phyloP scores from a whole-genome alignment of 1,140 invertebrate species.

The Apis laboriosa region DNA sequence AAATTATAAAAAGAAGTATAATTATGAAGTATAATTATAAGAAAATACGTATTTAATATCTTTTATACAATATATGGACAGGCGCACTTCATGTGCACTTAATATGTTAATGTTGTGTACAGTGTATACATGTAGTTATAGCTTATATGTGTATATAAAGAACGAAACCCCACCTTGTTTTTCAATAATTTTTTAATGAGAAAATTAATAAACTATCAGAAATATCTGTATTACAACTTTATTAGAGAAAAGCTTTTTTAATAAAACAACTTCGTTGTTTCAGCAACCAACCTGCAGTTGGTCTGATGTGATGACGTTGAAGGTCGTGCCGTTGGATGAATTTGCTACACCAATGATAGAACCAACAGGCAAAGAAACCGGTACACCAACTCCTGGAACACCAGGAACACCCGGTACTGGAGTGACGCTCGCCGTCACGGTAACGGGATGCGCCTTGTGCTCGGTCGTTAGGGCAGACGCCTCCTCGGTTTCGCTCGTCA shows the following conservation, averaged over 20 bases:
- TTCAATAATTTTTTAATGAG: neutral
- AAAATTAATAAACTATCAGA: neutral
- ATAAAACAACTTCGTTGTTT: neutral
- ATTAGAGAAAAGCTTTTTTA: neutral
- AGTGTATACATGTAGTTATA: neutral
- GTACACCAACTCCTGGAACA: constrained; percentile 83
- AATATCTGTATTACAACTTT: neutral
- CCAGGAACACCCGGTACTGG: constrained; percentile 70
- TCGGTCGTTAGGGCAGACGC: constrained; percentile 74
- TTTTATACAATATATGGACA: neutral
- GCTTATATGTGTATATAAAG: neutral
- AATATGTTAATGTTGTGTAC: neutral
- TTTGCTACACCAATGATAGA: constrained; percentile 87
- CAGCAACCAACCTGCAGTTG: constrained; percentile 83
- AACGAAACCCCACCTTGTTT: neutral
- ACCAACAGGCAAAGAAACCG: constrained; percentile 89
- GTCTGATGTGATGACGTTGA: constrained; percentile 92
- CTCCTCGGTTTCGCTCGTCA: constrained; percentile 82
- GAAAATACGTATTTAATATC: neutral
- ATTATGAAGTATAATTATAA: no score
- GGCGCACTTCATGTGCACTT: neutral
- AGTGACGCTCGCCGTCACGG: constrained; percentile 73
- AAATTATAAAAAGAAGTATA: neutral
- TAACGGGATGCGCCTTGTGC: constrained; percentile 79
- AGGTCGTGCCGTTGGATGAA: constrained; percentile 84